phyloP scores from a whole-genome alignment of 2,888 invertebrate species.

The Sphecodes monilicornis region DNA sequence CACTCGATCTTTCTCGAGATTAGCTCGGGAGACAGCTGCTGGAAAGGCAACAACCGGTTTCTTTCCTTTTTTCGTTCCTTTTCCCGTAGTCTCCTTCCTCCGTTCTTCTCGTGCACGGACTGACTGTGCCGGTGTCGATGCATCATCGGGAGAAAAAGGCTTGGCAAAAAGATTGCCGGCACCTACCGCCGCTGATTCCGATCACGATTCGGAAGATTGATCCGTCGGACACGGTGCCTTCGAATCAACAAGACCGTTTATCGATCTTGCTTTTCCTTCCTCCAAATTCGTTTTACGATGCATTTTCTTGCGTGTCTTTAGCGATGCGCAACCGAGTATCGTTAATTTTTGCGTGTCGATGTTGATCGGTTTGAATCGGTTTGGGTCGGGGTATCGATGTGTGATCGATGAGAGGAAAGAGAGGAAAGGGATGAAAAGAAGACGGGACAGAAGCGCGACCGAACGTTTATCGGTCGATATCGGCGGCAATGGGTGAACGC shows the following conservation, averaged over 20 bases:
- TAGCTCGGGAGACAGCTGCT: conserved; percentile 63
- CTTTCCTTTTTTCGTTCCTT: conserved; percentile 37
- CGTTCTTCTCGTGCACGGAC: conserved; percentile 13
- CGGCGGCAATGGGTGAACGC: conserved; percentile 25
- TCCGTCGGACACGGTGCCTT: conserved; percentile 14
- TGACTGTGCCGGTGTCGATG: conserved; percentile 53
- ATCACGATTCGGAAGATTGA: conserved; percentile 53
- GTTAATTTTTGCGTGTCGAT: not conserved
- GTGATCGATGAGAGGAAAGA: not conserved
- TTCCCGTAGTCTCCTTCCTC: conserved; percentile 7
- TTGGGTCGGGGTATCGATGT: not conserved
- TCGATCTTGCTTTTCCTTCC: not conserved
- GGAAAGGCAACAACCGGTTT: conserved; percentile 68
- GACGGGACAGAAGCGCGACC: conserved; percentile 28
- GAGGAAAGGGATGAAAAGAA: not conserved
- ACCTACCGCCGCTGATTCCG: conserved; percentile 49
- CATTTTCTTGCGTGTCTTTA: no score
- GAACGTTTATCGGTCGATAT: conserved; percentile 60
- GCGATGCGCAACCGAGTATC: not conserved
- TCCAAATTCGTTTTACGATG: not conserved
- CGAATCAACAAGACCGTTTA: not conserved
- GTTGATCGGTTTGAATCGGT: not conserved
- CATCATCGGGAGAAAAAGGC: conserved; percentile 47
- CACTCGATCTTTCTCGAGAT: conserved; percentile 38
- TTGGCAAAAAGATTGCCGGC: conserved; percentile 57